Conservation (phyloP, 2,797 vertebrate species). For the Zonotrichia albicollis region DNA sequence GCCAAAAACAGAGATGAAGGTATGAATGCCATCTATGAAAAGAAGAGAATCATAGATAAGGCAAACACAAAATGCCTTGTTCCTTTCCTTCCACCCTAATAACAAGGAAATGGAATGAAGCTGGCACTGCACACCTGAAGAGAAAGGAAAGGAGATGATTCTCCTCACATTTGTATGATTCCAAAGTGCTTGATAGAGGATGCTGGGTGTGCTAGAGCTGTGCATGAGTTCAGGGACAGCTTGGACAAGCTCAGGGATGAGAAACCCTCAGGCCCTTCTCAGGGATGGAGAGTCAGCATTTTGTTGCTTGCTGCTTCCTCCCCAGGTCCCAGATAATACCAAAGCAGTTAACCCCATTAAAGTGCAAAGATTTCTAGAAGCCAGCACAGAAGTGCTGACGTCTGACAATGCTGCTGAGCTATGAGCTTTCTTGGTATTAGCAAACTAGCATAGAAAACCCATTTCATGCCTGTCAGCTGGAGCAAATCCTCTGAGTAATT, state of each 20-base stretch:
- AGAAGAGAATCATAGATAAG: neutral
- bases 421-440: neutral
- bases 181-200: rapidly evolving
- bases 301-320: neutral
- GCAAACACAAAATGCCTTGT: neutral
- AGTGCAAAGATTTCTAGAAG: neutral
- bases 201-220: neutral
- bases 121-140: neutral
- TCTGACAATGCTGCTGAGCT: neutral
- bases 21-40: neutral
- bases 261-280: neutral
- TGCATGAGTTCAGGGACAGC: neutral
- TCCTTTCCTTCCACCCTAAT: neutral
- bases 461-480: constrained; percentile 33
- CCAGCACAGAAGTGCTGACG: neutral
- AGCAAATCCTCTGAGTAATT: constrained; percentile 11
- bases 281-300: neutral
- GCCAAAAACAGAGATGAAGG: neutral
- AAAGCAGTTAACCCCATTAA: neutral
- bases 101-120: neutral
- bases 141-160: neutral
- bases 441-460: neutral
- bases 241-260: neutral
- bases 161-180: neutral
- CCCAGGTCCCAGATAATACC: neutral